Evolutionary conservation across 2,888 invertebrate genomes (phyloP).

Genomic region (Bhutanitis thaidina): DNA sequence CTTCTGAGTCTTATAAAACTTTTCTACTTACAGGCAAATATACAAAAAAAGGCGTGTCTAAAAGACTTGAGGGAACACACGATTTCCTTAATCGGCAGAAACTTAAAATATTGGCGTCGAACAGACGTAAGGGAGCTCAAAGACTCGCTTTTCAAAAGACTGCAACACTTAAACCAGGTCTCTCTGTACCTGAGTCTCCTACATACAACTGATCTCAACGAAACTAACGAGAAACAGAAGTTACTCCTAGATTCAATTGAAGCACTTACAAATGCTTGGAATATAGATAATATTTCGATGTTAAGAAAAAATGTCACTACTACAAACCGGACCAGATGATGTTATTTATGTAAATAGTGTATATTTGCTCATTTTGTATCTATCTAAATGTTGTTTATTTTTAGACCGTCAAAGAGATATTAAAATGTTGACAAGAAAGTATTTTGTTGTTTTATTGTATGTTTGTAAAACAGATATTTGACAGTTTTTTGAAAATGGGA

Average conservation of each 20-base stretch:
- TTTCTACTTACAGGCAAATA: constrained; percentile 41
- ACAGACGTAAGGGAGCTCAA: constrained; percentile 45
- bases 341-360: constrained; percentile 66
- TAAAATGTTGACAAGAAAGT: constrained; percentile 48
- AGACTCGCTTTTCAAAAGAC: constrained; percentile 54
- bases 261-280: constrained; percentile 53
- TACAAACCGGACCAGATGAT: constrained; percentile 36
- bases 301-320: constrained; percentile 45
- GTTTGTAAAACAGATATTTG: no score
- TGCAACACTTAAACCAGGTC: constrained; percentile 60
- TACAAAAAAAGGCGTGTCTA: constrained; percentile 66
- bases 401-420: constrained; percentile 48
- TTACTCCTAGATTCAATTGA: constrained; percentile 46
- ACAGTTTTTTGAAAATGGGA: no score
- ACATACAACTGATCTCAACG: constrained; percentile 52
- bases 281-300: constrained; percentile 43
- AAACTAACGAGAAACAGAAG: constrained; percentile 40
- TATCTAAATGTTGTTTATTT: constrained; percentile 63
- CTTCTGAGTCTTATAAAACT: background rate
- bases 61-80: constrained; percentile 73
- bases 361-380: constrained; percentile 60
- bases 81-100: constrained; percentile 67
- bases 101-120: constrained; percentile 76
- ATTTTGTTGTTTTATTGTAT: constrained; percentile 7
- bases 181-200: constrained; percentile 58